A percentile compares a stretch with the other conserved stretches of the same genome.
phyloP scores from a whole-genome alignment of 1,140 invertebrate species.

The Manduca sexta region DNA sequence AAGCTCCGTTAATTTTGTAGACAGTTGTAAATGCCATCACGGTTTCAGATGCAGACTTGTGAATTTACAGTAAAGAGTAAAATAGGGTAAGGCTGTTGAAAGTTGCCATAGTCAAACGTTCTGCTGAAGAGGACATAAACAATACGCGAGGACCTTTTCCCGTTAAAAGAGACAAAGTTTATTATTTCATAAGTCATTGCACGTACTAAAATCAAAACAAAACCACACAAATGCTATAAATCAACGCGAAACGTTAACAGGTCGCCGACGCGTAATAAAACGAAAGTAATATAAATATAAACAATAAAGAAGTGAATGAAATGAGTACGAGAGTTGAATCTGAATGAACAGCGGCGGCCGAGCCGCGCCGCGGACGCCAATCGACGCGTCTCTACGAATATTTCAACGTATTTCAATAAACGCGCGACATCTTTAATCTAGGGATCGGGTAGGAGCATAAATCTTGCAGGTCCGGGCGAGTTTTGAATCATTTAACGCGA shows the following conservation, averaged over 20 bases:
- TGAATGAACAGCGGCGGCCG: slow-evolving; percentile 35
- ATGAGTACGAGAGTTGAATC: slow-evolving; percentile 44
- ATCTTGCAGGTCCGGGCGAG: slow-evolving; percentile 70
- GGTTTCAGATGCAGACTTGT: too few relatives aligned
- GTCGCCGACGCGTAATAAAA: slow-evolving; percentile 21
- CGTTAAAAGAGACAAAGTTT: too few relatives aligned
- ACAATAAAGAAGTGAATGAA: slow-evolving; percentile 57
- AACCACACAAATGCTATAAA: not conserved
- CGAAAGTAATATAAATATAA: slow-evolving; percentile 53
- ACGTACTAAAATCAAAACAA: not conserved
- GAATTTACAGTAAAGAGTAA: too few relatives aligned
- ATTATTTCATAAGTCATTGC: too few relatives aligned
- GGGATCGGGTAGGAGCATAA: slow-evolving; percentile 67
- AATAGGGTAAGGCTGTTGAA: too few relatives aligned
- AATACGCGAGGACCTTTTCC: too few relatives aligned
- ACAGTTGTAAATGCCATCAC: too few relatives aligned
- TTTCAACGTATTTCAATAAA: slow-evolving; percentile 67
- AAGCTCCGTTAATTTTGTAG: too few relatives aligned
- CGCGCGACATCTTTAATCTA: slow-evolving; percentile 71
- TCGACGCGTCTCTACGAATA: slow-evolving; percentile 27
- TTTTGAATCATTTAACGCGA: slow-evolving; percentile 71
- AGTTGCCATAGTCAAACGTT: too few relatives aligned
- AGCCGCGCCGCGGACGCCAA: slow-evolving; percentile 17
- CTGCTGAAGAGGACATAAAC: too few relatives aligned
- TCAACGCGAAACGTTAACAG: slow-evolving; percentile 8